phyloP scores from a whole-genome alignment of 1,140 invertebrate genomes.

The Leptopilina clavipes region DNA sequence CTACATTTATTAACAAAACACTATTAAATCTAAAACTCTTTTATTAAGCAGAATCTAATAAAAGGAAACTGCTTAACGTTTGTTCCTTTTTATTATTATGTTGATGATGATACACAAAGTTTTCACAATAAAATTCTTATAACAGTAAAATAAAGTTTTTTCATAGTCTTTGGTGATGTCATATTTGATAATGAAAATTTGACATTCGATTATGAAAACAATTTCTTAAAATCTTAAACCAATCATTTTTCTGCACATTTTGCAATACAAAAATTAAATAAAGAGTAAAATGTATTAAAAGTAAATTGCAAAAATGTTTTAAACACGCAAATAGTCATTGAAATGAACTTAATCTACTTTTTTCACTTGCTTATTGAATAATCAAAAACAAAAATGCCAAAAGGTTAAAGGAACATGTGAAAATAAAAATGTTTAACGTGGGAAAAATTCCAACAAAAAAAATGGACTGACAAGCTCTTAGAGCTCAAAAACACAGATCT shows the following conservation, averaged over 20 bases:
- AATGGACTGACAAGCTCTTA: not conserved
- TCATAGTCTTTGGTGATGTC: not conserved
- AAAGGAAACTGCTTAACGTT: not conserved
- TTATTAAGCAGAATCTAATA: not conserved
- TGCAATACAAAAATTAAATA: too few relatives aligned
- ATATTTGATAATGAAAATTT: not conserved
- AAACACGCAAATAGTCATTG: too few relatives aligned
- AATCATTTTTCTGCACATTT: too few relatives aligned
- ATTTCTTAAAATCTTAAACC: too few relatives aligned
- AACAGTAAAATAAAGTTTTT: not conserved
- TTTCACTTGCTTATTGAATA: not conserved
- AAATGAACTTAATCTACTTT: too few relatives aligned
- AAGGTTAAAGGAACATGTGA: not conserved
- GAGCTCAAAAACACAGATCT: not conserved
- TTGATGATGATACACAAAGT: not conserved
- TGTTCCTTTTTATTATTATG: slow-evolving; percentile 30
- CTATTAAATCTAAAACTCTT: too few relatives aligned
- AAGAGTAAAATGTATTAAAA: too few relatives aligned
- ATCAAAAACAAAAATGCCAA: not conserved
- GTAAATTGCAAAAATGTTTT: too few relatives aligned
- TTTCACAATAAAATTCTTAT: not conserved
- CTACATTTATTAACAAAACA: too few relatives aligned
- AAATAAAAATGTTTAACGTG: not conserved
- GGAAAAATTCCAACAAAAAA: not conserved
- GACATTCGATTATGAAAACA: not conserved